Conservation (phyloP, 2,888 invertebrate genomes). For the Nemapogon koenigi region DNA sequence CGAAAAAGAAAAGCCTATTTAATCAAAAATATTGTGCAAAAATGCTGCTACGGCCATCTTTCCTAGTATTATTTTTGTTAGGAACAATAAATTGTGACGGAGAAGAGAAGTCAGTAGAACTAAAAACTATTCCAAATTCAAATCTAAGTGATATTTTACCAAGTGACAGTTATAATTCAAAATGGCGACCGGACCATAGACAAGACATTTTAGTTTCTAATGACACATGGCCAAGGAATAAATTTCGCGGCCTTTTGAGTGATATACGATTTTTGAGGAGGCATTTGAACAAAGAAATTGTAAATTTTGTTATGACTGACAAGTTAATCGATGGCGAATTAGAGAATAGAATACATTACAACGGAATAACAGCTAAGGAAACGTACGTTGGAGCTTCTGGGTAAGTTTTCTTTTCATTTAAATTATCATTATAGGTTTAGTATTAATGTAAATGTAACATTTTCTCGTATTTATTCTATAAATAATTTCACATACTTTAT, state of each 20-base stretch:
- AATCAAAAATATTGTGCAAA: constrained; percentile 40
- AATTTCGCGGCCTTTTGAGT: constrained; percentile 24
- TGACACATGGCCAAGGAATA: not conserved
- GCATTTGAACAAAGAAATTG: constrained; percentile 46
- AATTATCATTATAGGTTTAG: no score
- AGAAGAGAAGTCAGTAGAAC: constrained; percentile 22
- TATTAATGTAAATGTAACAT: no score
- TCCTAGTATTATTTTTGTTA: constrained; percentile 41
- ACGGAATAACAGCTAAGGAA: constrained; percentile 72
- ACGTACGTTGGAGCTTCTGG: constrained; percentile 63
- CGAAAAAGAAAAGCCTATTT: constrained; percentile 43
- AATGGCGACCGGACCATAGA: not conserved
- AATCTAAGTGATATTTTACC: not conserved
- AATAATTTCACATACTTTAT: no score
- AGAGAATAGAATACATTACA: constrained; percentile 69
- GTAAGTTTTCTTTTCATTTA: no score
- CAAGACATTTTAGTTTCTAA: not conserved
- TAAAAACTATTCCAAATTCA: not conserved
- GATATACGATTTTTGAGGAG: constrained; percentile 46
- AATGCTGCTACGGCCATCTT: constrained; percentile 40
- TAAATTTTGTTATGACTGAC: constrained; percentile 71
- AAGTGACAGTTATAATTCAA: not conserved
- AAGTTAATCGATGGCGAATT: constrained; percentile 73
- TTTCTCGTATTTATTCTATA: no score
- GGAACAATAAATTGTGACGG: constrained; percentile 48